phyloP scores from a whole-genome alignment of 2,113 vertebrate genomes.

The Thamnaconus septentrionalis region DNA sequence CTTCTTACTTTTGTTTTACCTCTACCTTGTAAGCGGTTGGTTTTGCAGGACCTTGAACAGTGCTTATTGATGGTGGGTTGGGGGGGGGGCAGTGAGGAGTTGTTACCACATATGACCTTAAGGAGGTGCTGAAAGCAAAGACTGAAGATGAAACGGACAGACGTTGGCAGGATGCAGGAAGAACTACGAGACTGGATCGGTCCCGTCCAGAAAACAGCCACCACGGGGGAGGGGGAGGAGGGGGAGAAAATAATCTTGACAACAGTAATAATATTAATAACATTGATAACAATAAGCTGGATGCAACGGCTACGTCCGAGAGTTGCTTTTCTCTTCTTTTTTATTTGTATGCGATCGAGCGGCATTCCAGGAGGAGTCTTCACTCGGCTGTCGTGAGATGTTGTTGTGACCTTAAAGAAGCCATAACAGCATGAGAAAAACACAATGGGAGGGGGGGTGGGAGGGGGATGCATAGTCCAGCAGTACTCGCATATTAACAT shows the following conservation, averaged over 20 bases:
- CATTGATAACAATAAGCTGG: constrained; percentile 12
- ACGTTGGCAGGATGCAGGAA: constrained; percentile 24
- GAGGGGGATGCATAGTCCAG: constrained; percentile 49
- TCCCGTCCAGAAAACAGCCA: constrained; percentile 43
- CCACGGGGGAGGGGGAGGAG: too few relatives aligned
- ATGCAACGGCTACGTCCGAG: constrained; percentile 25
- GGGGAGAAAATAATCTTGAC: too few relatives aligned
- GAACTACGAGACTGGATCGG: constrained; percentile 35
- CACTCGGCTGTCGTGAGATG: constrained; percentile 45
- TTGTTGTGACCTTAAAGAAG: constrained; percentile 66
- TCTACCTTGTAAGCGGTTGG: constrained; percentile 41
- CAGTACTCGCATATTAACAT: constrained; percentile 59
- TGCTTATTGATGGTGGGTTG: constrained; percentile 10
- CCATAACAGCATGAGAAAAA: constrained; percentile 63
- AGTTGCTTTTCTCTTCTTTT: constrained; percentile 43
- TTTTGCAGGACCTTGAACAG: constrained; percentile 52
- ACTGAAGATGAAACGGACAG: constrained; percentile 55
- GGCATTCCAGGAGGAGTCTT: constrained; percentile 52
- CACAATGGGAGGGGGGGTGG: constrained; percentile 31
- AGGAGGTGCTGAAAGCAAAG: constrained; percentile 74
- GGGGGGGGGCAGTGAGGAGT: constrained; percentile 33
- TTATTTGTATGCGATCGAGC: constrained; percentile 35
- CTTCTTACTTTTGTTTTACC: constrained; percentile 19
- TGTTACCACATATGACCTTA: constrained; percentile 61
- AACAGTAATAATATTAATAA: constrained; percentile 2